These are phyloP conservation scores for Sycobia sp. DNA, from an alignment of 1,140 invertebrate species.

Conservation along the genomic window DNA sequence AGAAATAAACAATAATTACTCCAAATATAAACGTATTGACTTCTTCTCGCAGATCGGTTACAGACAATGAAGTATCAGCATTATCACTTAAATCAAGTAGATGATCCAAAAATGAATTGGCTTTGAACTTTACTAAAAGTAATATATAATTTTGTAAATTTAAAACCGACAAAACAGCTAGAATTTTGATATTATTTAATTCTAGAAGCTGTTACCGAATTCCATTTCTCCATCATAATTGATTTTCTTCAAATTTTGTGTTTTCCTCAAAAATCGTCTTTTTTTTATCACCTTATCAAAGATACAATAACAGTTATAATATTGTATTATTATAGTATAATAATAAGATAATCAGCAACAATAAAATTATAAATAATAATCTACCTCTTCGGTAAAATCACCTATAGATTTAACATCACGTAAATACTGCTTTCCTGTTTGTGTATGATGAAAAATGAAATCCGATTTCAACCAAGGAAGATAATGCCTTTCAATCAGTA, in stretches of 20 bases:
- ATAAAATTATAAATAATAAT: neutral
- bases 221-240: too few relatives aligned
- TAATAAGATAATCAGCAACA: too few relatives aligned
- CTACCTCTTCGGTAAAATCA: slow-evolving; percentile 46
- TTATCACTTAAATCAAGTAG: slow-evolving; percentile 66
- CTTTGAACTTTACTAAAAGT: slow-evolving; percentile 53
- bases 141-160: too few relatives aligned
- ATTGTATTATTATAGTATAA: too few relatives aligned
- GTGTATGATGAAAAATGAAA: slow-evolving; percentile 40
- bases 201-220: too few relatives aligned
- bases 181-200: too few relatives aligned
- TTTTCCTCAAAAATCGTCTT: too few relatives aligned
- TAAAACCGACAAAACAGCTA: too few relatives aligned
- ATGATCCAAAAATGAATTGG: slow-evolving; percentile 73
- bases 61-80: slow-evolving; percentile 62
- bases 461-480: slow-evolving; percentile 46
- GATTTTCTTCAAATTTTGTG: too few relatives aligned
- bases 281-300: too few relatives aligned
- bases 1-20: too few relatives aligned
- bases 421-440: slow-evolving; percentile 42
- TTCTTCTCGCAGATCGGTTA: slow-evolving; percentile 73
- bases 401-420: slow-evolving; percentile 46
- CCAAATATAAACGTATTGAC: slow-evolving; percentile 81
- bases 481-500: slow-evolving; percentile 40
- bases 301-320: too few relatives aligned